Percentiles rank a stretch among this genome's conserved stretches.
Conservation (phyloP, 1,140 invertebrate genomes). For the Cephus cinctus region DNA sequence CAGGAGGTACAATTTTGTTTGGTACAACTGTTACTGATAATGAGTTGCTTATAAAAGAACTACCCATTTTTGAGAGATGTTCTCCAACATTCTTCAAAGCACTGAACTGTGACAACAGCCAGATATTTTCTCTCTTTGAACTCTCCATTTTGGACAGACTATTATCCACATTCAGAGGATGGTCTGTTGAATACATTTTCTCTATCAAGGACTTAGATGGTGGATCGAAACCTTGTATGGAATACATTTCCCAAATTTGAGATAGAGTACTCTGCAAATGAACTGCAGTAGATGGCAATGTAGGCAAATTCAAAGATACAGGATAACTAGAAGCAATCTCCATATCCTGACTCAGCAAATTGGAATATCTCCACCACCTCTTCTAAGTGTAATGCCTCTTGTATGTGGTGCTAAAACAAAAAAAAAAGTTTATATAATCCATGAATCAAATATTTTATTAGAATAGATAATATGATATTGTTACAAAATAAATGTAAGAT, state of each 20-base stretch:
- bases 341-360: constrained; percentile 16
- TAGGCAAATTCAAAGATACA: background rate
- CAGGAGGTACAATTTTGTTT: constrained; percentile 28
- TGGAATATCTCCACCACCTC: background rate
- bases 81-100: constrained; percentile 26
- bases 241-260: no score
- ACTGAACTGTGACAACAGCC: constrained; percentile 23
- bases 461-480: no score
- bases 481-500: no score
- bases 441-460: no score
- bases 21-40: constrained; percentile 37
- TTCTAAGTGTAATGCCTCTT: constrained; percentile 14
- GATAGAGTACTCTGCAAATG: no score
- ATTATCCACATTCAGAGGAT: constrained; percentile 16
- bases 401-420: constrained; percentile 23
- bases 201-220: background rate
- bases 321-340: background rate
- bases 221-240: no score
- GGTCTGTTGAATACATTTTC: constrained; percentile 19
- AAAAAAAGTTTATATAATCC: constrained; percentile 4
- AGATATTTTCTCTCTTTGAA: constrained; percentile 23
- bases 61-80: constrained; percentile 23
- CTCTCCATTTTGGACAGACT: background rate
- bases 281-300: no score
- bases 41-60: constrained; percentile 24